phyloP scores from a whole-genome alignment of 2,888 invertebrate species.

The Drosophila mulleri region DNA sequence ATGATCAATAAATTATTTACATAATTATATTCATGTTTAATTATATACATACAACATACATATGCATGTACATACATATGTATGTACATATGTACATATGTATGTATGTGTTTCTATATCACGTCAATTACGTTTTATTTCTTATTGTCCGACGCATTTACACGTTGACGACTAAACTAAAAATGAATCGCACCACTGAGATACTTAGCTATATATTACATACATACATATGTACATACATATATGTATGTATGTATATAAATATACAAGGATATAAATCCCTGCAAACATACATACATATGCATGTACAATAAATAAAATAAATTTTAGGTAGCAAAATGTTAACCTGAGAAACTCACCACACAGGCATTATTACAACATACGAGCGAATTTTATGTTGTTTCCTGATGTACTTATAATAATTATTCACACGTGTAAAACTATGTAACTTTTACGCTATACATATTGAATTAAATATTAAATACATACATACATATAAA shows the following conservation, averaged over 20 bases:
- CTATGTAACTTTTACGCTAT: neutral
- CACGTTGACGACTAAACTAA: constrained; percentile 25
- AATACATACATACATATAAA: neutral
- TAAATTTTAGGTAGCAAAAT: constrained; percentile 49
- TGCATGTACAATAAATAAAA: constrained; percentile 13
- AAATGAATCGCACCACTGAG: constrained; percentile 21
- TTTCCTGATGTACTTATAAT: constrained; percentile 6
- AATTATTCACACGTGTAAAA: neutral
- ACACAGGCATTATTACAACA: constrained; percentile 46
- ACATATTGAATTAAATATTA: constrained; percentile 38
- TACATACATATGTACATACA: neutral
- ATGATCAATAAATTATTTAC: neutral
- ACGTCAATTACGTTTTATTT: neutral
- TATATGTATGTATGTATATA: neutral
- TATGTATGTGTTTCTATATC: neutral
- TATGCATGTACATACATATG: neutral
- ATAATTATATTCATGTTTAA: neutral
- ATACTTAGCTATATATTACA: constrained; percentile 3
- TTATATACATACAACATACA: constrained; percentile 6
- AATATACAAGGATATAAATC: constrained; percentile 9
- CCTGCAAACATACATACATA: neutral
- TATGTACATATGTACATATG: no score
- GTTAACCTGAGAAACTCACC: constrained; percentile 70
- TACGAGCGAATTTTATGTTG: constrained; percentile 20
- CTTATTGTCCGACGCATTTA: constrained; percentile 21